A percentile compares a stretch with the other conserved stretches of the same genome.
Evolutionary conservation across 2,888 invertebrate species (phyloP).

Genomic region (Tenthredo scrophulariae): DNA sequence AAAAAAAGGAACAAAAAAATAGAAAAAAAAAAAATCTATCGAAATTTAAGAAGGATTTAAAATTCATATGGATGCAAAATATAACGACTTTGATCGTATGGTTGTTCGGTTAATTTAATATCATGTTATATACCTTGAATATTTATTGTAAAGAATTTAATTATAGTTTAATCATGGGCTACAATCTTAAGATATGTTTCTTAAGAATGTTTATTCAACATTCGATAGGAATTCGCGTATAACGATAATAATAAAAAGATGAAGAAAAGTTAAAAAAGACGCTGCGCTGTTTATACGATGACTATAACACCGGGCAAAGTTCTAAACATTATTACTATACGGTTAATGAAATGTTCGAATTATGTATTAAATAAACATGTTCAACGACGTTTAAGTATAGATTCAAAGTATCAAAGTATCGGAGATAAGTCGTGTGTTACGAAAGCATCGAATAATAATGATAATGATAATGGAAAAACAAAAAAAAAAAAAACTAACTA

Average conservation of each 20-base stretch:
- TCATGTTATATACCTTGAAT: neutral
- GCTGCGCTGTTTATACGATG: neutral
- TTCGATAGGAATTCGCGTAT: neutral
- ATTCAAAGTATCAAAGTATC: neutral
- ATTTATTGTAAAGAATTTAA: neutral
- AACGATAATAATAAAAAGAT: neutral
- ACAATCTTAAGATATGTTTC: neutral
- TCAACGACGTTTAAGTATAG: neutral
- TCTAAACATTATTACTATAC: neutral
- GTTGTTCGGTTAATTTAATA: neutral
- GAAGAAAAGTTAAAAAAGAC: neutral
- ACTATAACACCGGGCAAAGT: neutral
- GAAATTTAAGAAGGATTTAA: neutral
- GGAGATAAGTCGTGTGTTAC: neutral
- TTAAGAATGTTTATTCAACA: too few species aligned
- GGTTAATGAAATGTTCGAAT: neutral
- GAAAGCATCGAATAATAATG: neutral
- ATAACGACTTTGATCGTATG: neutral
- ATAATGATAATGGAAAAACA: neutral
- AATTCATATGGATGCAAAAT: neutral
- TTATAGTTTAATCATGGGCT: neutral
- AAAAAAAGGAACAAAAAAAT: neutral
- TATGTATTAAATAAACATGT: too few species aligned
- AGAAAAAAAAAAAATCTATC: neutral
- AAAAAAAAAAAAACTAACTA: neutral